Base-by-base conservation (phyloP, 2,888 invertebrate genomes). In the Apamea crenata region DNA sequence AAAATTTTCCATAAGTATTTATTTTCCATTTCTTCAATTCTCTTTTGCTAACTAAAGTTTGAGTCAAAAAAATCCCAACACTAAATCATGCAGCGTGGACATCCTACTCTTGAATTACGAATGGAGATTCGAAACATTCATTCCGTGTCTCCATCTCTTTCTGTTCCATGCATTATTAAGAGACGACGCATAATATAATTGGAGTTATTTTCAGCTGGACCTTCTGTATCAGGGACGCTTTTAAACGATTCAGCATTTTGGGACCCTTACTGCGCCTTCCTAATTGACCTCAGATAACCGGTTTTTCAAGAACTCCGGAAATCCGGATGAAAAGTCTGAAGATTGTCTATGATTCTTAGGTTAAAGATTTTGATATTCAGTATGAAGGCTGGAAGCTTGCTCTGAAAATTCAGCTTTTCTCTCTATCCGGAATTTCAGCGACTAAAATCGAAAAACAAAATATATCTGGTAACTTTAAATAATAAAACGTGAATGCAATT, bases 121-220 rank as follows among this genome's bases (percentile, higher is more conserved):
- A 95, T 94, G 94, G 92, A 94, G 92, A 93, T 93, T 92, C 91
- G 90, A 87, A 90, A 90, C 91, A 88, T 89, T 88, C 86, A 88
- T 87, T 80, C 88, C 84, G 78, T 91, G 82, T 84, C 83, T 76
- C 89, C 79, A 68, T 93, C 93, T 90, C 92, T 82, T 85, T 94
- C 89, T 85, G 36, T 71, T 81, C 29, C 70, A 67, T 73, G 73
- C 69, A 88, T 79, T 80, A 89, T 89, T 93, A 89, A 90, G 91
- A 90, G 93, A 93, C 63, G 82, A 77, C 47, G 78, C 63, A 90
- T 88, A 90, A 90, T 89, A 90, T 91, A 91, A 92, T 93, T 91
- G 90, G 91, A 92, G 90, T 91, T 90, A 92, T 91, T 91, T 91
- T 87, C 84, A 84, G 85, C 85, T 83, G 90, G 91, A 89, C 88